These are phyloP conservation scores for Pangasius larnaudii DNA, from an alignment of 2,797 vertebrate genomes.

Conservation along the genomic window DNA sequence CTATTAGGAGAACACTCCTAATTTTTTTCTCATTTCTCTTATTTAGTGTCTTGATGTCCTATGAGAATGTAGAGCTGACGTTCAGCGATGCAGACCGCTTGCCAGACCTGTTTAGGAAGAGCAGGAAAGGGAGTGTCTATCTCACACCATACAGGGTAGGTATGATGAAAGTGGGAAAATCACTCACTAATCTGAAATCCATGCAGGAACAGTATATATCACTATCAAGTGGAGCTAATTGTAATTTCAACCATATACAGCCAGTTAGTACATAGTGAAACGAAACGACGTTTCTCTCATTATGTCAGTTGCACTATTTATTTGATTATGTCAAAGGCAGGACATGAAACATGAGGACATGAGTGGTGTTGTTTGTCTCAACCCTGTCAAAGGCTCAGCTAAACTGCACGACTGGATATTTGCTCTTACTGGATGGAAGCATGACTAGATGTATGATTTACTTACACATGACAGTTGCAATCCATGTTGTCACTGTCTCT, in stretches of 20 bases:
- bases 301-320: background rate
- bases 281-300: no score
- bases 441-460: background rate
- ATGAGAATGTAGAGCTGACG: conserved; percentile 89
- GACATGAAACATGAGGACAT: background rate
- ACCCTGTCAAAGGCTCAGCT: background rate
- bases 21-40: background rate
- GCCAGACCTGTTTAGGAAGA: conserved; percentile 90
- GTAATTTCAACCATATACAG: no score
- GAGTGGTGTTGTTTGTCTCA: background rate
- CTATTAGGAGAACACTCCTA: background rate
- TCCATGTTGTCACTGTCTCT: background rate
- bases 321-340: background rate
- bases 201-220: background rate
- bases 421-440: background rate
- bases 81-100: conserved; percentile 87
- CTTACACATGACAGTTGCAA: background rate
- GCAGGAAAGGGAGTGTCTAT: conserved; percentile 92
- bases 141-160: conserved; percentile 94
- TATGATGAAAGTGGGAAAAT: conserved; percentile 16
- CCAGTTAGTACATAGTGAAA: no score
- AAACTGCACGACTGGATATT: background rate
- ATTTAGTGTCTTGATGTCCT: conserved; percentile 88
- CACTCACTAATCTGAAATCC: background rate
- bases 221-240: no score